phyloP scores from a whole-genome alignment of 1,140 invertebrate species.

The Cydia strobilella region DNA sequence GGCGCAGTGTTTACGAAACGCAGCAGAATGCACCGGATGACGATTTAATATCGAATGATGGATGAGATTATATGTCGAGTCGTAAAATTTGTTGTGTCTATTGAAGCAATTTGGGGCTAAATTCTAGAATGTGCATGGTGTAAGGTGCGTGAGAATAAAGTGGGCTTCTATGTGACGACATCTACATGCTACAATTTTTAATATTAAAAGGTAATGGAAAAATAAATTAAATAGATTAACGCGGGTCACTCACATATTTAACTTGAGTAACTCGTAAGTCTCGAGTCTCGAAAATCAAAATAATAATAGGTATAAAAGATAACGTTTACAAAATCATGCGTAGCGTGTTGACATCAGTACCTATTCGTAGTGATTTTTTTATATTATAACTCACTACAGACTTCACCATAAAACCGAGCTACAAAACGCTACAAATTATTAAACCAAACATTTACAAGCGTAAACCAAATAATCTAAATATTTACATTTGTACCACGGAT shows the following conservation, averaged over 20 bases:
- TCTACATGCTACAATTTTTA: too few species aligned
- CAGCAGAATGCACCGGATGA: constrained; percentile 9
- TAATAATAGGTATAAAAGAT: not conserved
- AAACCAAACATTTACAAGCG: constrained; percentile 18
- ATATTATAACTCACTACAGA: not conserved
- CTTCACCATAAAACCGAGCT: not conserved
- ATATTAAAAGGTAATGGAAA: too few species aligned
- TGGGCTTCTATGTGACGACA: too few species aligned
- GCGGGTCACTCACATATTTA: too few species aligned
- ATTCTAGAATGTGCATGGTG: not conserved
- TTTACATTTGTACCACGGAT: not conserved
- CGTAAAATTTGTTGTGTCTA: not conserved
- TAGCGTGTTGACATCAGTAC: not conserved
- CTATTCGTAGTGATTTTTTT: not conserved
- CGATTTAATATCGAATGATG: constrained; percentile 10
- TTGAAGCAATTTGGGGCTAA: not conserved
- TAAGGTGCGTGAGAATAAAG: not conserved
- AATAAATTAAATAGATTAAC: too few species aligned
- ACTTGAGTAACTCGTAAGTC: too few species aligned
- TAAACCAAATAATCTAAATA: constrained; percentile 12
- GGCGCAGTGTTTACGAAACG: constrained; percentile 15
- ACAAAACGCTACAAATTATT: constrained; percentile 15
- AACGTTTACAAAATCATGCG: not conserved
- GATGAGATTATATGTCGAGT: not conserved
- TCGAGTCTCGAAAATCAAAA: too few species aligned